Evolutionary conservation across 2,797 vertebrate species (phyloP).

Genomic region (Sebastes taczanowskii): DNA sequence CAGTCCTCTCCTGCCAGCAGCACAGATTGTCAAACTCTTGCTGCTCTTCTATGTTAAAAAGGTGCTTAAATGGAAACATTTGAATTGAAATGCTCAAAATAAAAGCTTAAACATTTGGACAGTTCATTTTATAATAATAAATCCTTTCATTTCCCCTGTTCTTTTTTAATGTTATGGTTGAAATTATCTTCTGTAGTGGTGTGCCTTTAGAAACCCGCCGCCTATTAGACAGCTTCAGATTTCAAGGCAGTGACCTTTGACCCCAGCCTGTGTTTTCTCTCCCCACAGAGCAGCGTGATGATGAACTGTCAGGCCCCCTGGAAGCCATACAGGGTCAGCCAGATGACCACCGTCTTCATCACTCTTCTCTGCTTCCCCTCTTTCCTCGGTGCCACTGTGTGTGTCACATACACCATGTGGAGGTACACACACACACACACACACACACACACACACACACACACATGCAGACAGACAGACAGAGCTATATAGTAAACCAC

Average conservation of each 20-base stretch:
- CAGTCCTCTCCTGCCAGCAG: slow-evolving; percentile 86
- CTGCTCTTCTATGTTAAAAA: slow-evolving; percentile 94
- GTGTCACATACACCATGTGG: slow-evolving; percentile 92
- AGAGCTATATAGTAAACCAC: no score
- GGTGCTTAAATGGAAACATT: slow-evolving; percentile 71
- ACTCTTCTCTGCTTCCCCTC: slow-evolving; percentile 93
- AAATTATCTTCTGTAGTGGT: background rate
- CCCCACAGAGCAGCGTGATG: slow-evolving; percentile 89
- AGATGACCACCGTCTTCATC: slow-evolving; percentile 93
- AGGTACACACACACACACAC: slow-evolving; percentile 76
- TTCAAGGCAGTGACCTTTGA: slow-evolving; percentile 15
- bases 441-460: background rate
- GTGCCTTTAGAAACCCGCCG: background rate
- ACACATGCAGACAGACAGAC: no score
- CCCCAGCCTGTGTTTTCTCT: background rate
- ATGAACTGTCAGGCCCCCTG: slow-evolving; percentile 92
- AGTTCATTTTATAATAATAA: background rate
- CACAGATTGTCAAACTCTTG: slow-evolving; percentile 91
- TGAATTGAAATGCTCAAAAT: background rate
- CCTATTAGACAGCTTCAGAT: background rate
- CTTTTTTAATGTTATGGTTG: background rate
- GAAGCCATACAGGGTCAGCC: slow-evolving; percentile 90
- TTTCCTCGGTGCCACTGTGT: slow-evolving; percentile 88
- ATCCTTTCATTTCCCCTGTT: background rate
- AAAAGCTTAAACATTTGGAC: background rate